These are phyloP conservation scores for Crax fasciolata DNA, from an alignment of 2,797 vertebrate genomes.

Conservation along the genomic window DNA sequence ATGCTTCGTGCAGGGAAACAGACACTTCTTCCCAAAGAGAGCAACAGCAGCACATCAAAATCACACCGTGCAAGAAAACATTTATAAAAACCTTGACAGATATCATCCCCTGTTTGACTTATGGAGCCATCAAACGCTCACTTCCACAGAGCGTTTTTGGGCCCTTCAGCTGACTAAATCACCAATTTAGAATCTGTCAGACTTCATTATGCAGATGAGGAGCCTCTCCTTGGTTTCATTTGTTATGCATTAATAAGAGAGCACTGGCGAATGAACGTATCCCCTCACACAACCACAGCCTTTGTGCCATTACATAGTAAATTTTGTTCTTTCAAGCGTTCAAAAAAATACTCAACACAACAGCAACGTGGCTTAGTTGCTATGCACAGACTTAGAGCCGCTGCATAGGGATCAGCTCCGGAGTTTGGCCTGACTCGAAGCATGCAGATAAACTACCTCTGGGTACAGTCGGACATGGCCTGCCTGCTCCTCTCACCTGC, in stretches of 20 bases:
- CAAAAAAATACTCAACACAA: not conserved
- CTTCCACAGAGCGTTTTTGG: slow-evolving; percentile 73
- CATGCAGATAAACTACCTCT: slow-evolving; percentile 64
- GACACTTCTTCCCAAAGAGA: slow-evolving; percentile 25
- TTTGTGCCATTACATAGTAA: slow-evolving; percentile 75
- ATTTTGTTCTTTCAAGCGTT: slow-evolving; percentile 73
- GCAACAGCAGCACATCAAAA: slow-evolving; percentile 38
- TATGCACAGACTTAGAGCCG: slow-evolving; percentile 75
- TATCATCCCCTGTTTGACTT: slow-evolving; percentile 69
- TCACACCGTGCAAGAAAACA: slow-evolving; percentile 54
- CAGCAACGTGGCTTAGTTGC: slow-evolving; percentile 75
- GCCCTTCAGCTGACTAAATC: slow-evolving; percentile 68
- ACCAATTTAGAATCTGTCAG: slow-evolving; percentile 75
- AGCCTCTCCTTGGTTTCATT: slow-evolving; percentile 75
- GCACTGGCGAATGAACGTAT: slow-evolving; percentile 32
- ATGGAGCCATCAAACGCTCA: slow-evolving; percentile 72
- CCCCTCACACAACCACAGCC: slow-evolving; percentile 44
- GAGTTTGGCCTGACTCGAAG: slow-evolving; percentile 74
- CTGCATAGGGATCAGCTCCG: slow-evolving; percentile 79
- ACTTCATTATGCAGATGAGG: slow-evolving; percentile 76
- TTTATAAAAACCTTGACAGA: slow-evolving; percentile 78
- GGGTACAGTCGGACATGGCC: slow-evolving; percentile 63
- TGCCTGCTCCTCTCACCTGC: slow-evolving; percentile 47
- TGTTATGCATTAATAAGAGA: slow-evolving; percentile 77
- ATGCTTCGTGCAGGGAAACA: not conserved